These are phyloP conservation scores for Melanocharis versteri DNA, from an alignment of 2,113 vertebrate species.

Conservation along the genomic window DNA sequence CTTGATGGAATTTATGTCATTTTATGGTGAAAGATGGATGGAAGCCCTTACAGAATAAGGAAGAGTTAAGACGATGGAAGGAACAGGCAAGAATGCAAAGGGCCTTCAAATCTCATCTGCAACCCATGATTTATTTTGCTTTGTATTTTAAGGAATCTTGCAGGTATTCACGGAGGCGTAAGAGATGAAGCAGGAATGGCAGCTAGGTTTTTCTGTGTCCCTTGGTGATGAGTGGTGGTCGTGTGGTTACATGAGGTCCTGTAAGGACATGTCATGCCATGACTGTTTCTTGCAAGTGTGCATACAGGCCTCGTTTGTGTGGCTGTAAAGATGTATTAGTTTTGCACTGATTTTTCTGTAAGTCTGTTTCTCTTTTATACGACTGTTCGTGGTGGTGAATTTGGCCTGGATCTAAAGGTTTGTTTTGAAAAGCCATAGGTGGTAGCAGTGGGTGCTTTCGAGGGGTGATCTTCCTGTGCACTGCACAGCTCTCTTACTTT, in stretches of 20 bases:
- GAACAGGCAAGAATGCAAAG: not conserved
- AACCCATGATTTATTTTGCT: not conserved
- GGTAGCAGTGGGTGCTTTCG: not conserved
- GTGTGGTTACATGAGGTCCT: not conserved
- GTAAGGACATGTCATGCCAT: not conserved
- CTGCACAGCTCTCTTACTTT: not conserved
- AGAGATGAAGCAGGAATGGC: not conserved
- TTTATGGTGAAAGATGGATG: not conserved
- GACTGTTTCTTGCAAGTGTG: not conserved
- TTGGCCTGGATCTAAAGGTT: not conserved
- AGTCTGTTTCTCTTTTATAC: not conserved
- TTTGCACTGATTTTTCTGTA: not conserved
- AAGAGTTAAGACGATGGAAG: not conserved
- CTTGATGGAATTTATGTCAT: not conserved
- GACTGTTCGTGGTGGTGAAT: not conserved
- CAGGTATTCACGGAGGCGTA: accelerated
- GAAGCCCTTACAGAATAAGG: not conserved
- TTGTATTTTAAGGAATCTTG: not conserved
- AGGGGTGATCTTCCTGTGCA: not conserved
- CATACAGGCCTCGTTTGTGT: not conserved
- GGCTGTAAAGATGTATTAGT: not conserved
- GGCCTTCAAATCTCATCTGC: not conserved
- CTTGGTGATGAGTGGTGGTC: not conserved
- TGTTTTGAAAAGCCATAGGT: not conserved
- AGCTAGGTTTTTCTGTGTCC: not conserved